Evolutionary conservation across 2,113 vertebrate species (phyloP).

Genomic region (Grallaria varia): DNA sequence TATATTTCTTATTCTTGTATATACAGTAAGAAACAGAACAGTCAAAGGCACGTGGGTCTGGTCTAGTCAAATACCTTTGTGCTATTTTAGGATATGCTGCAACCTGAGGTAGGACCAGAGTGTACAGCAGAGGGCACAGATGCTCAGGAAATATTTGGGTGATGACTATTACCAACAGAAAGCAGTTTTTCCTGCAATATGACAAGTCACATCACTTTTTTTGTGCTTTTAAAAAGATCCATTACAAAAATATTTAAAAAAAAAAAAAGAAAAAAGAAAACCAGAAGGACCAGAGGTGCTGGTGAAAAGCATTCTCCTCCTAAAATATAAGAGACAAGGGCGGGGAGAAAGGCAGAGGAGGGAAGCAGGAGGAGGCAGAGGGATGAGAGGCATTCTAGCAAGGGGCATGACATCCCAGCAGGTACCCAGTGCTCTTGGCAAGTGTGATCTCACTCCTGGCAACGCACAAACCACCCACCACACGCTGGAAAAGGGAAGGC

Average conservation of each 20-base stretch:
- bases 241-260: background rate
- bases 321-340: background rate
- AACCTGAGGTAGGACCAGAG: background rate
- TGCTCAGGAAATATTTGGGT: background rate
- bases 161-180: background rate
- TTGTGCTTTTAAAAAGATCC: background rate
- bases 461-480: background rate
- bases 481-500: background rate
- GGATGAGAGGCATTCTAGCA: background rate
- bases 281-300: background rate
- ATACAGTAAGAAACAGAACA: background rate
- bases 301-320: background rate
- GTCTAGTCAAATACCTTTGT: background rate
- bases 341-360: background rate
- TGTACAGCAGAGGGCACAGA: background rate
- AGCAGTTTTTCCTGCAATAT: background rate
- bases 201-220: background rate
- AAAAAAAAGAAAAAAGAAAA: background rate
- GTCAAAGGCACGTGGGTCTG: background rate
- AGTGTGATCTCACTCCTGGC: background rate
- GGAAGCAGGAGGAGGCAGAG: background rate
- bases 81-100: background rate
- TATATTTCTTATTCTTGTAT: background rate
- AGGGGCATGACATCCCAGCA: background rate
- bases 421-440: background rate